Percentiles rank a stretch among this genome's conserved stretches.
phyloP scores from a whole-genome alignment of 2,113 vertebrate species.

The Nycticebus coucang region DNA sequence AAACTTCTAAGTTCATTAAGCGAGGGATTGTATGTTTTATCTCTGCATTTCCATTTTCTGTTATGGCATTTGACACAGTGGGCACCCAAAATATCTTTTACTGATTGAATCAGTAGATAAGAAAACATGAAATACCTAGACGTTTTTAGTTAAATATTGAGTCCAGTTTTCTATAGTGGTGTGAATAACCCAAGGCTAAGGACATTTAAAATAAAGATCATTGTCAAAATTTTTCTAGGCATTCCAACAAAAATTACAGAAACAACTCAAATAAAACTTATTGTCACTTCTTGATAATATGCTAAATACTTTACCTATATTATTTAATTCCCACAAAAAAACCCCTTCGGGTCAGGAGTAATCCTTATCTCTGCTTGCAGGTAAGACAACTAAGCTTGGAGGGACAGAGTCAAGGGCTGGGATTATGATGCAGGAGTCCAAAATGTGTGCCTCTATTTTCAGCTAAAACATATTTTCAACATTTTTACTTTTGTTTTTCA shows the following conservation, averaged over 20 bases:
- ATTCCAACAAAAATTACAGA: neutral
- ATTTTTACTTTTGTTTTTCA: neutral
- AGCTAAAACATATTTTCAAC: neutral
- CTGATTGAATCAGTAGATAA: neutral
- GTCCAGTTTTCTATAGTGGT: neutral
- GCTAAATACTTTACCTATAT: neutral
- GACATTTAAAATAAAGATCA: neutral
- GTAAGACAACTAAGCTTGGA: neutral
- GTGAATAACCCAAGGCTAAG: neutral
- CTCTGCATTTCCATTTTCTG: too few relatives aligned
- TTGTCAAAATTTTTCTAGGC: neutral
- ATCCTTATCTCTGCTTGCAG: neutral
- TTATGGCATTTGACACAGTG: neutral
- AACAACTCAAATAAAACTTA: neutral
- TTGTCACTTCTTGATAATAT: neutral
- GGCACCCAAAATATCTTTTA: neutral
- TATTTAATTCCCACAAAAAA: neutral
- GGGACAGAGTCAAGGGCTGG: neutral
- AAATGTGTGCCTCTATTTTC: neutral
- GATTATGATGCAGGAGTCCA: too few relatives aligned
- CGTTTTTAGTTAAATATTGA: neutral
- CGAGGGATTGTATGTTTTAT: neutral
- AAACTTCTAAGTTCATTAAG: neutral
- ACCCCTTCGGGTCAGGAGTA: neutral
- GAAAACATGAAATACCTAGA: neutral